These are phyloP conservation scores for Falco columbarius DNA, from an alignment of 2,797 vertebrate species.

Conservation along the genomic window DNA sequence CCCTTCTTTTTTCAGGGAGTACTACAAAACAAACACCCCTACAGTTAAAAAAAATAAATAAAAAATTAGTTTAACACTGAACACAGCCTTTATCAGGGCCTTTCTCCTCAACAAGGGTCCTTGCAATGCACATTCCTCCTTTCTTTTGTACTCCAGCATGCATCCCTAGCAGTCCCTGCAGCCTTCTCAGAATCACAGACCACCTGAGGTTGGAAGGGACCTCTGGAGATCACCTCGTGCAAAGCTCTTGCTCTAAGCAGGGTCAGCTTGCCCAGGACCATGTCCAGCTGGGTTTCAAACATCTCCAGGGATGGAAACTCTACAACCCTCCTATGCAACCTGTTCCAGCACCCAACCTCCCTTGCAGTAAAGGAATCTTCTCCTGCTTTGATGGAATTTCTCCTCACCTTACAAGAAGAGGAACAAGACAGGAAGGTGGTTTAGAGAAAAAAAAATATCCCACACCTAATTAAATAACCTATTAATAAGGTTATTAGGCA, in stretches of 20 bases:
- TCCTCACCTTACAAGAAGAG: neutral
- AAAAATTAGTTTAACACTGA: neutral
- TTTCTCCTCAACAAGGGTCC: neutral
- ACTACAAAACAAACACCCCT: neutral
- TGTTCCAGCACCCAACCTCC: neutral
- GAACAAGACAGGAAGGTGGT: neutral
- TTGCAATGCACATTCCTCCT: accelerated
- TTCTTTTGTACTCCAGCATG: neutral
- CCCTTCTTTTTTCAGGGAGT: neutral
- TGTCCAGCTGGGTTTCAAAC: neutral
- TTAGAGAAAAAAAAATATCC: neutral
- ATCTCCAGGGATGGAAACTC: neutral
- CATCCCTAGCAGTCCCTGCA: neutral
- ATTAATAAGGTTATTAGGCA: constrained; percentile 2
- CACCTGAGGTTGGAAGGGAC: neutral
- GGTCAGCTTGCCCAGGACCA: neutral
- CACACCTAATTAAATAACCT: constrained; percentile 24
- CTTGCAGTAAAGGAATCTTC: neutral
- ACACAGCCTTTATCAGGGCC: neutral
- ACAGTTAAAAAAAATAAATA: neutral
- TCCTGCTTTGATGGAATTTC: neutral
- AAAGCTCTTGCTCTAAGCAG: neutral
- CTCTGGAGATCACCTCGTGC: neutral
- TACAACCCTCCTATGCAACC: accelerated
- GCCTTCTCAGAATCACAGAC: neutral